Conservation (phyloP, 1,140 invertebrate species). For the Apis laboriosa region DNA sequence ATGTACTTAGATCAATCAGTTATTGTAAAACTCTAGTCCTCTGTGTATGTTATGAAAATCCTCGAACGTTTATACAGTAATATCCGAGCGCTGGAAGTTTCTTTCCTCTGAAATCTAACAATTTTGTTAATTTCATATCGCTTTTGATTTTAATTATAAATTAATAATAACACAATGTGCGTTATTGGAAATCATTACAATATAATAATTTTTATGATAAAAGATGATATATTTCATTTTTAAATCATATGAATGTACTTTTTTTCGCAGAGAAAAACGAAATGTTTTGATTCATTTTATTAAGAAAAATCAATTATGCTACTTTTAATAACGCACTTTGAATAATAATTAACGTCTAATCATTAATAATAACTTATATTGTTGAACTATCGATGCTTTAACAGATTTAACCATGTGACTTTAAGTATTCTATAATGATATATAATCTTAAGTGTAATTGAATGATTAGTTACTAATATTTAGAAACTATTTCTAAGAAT, state of each 20-base stretch:
- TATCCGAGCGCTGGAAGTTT: conserved; percentile 58
- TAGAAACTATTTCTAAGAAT: not conserved
- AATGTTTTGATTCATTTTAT: no score
- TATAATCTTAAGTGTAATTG: not conserved
- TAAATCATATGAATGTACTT: no score
- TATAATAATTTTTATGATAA: no score
- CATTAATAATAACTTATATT: conserved; percentile 7
- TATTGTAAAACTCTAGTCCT: conserved; percentile 51
- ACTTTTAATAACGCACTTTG: no score
- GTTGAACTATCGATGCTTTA: conserved; percentile 8
- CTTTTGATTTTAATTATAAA: not conserved
- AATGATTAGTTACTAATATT: conserved; percentile 21
- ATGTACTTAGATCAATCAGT: conserved; percentile 58
- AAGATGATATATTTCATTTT: no score
- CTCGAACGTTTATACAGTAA: conserved; percentile 41
- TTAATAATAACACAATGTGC: not conserved
- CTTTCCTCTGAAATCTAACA: conserved; percentile 28
- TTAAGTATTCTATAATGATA: conserved; percentile 8
- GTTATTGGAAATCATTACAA: no score
- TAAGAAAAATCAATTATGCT: no score
- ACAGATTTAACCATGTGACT: not conserved
- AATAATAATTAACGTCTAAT: not conserved
- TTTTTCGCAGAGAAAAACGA: no score
- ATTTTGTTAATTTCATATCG: not conserved
- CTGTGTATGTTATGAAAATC: conserved; percentile 25